phyloP scores from a whole-genome alignment of 2,888 invertebrate species.

The Aspidiotus destructor region DNA sequence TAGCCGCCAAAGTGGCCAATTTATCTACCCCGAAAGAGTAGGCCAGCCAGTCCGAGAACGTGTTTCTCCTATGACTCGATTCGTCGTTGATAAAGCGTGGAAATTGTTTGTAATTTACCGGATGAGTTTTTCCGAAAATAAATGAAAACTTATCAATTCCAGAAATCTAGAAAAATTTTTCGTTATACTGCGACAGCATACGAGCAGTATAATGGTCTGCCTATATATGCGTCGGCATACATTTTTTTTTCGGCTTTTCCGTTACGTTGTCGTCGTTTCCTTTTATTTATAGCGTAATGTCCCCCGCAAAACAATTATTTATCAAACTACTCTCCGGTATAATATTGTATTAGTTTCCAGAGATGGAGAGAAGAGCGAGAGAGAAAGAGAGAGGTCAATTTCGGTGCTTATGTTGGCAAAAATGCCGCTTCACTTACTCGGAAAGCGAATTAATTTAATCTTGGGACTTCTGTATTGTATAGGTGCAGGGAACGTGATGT shows the following conservation, averaged over 20 bases:
- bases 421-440: too few species aligned
- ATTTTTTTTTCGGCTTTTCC: not conserved
- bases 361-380: too few species aligned
- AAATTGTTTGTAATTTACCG: constrained; percentile 31
- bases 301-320: constrained; percentile 2
- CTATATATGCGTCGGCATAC: not conserved
- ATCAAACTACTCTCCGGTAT: not conserved
- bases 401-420: too few species aligned
- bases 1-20: constrained; percentile 32
- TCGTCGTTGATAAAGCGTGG: constrained; percentile 21
- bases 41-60: constrained; percentile 20
- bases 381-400: too few species aligned
- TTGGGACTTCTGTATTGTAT: too few species aligned
- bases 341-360: too few species aligned
- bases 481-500: too few species aligned
- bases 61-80: constrained; percentile 28
- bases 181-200: not conserved
- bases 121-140: constrained; percentile 30
- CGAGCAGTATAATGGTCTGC: not conserved
- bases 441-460: too few species aligned
- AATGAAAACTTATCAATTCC: constrained; percentile 33
- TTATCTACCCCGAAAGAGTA: constrained; percentile 18
- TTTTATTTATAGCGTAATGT: constrained; percentile 2
- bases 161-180: constrained; percentile 29
- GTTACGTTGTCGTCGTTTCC: not conserved